These are phyloP conservation scores for Bradynema listronoti DNA, from an alignment of 1,140 invertebrate species.

Conservation along the genomic window DNA sequence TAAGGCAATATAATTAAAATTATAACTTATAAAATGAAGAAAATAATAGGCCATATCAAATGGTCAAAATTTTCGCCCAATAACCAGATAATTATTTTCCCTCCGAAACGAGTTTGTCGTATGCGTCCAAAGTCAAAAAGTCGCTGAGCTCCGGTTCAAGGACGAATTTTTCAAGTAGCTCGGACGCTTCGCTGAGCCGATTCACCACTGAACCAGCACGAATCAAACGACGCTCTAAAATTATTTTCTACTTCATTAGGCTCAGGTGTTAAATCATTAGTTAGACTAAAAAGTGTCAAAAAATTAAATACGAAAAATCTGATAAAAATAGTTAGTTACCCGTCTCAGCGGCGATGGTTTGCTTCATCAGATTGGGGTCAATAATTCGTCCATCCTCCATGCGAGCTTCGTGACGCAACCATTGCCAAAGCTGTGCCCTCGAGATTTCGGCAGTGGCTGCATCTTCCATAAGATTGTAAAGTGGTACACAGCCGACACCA, in stretches of 20 bases:
- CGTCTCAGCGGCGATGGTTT: constrained; percentile 56
- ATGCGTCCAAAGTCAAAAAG: constrained; percentile 51
- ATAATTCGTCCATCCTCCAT: constrained; percentile 55
- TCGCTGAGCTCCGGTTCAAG: constrained; percentile 49
- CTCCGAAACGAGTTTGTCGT: constrained; percentile 54
- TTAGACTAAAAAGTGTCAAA: no score
- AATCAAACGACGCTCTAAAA: constrained; percentile 45
- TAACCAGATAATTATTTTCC: constrained; percentile 41
- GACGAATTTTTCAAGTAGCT: constrained; percentile 55
- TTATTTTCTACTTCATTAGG: no score
- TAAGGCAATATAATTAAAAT: background rate
- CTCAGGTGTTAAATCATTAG: no score
- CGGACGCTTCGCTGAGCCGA: constrained; percentile 51
- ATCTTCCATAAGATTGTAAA: constrained; percentile 67
- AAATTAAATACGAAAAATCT: no score
- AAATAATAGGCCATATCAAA: constrained; percentile 1
- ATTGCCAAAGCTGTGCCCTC: constrained; percentile 70
- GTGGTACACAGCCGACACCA: constrained; percentile 67
- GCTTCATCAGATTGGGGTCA: constrained; percentile 49
- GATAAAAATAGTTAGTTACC: no score
- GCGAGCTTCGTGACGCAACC: constrained; percentile 65
- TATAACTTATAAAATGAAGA: background rate
- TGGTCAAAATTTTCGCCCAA: background rate
- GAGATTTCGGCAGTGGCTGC: constrained; percentile 71
- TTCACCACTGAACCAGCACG: constrained; percentile 57